Percentiles rank a stretch among this genome's conserved stretches.
Evolutionary conservation across 2,797 vertebrate species (phyloP).

Genomic region (Florisuga fusca): DNA sequence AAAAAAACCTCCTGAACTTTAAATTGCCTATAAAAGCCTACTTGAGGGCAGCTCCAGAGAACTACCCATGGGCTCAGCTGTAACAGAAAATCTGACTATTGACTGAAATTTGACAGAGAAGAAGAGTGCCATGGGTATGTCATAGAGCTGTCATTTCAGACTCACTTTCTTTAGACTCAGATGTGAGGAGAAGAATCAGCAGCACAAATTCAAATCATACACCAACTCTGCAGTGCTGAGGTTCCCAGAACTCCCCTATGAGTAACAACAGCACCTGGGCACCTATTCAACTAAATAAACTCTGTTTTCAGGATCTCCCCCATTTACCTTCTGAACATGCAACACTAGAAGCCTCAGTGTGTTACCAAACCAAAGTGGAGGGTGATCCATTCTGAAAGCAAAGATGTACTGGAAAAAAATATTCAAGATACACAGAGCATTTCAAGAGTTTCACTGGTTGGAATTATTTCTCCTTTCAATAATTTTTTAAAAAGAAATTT

Average conservation of each 20-base stretch:
- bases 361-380: not conserved
- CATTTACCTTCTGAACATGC: not conserved
- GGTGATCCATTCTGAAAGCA: not conserved
- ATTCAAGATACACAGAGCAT: not conserved
- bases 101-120: not conserved
- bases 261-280: not conserved
- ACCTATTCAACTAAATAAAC: not conserved
- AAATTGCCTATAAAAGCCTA: not conserved
- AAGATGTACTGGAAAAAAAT: not conserved
- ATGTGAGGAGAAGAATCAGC: not conserved
- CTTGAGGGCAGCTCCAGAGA: not conserved
- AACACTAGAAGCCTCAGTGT: not conserved
- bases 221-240: not conserved
- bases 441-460: not conserved
- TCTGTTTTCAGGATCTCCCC: not conserved
- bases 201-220: not conserved
- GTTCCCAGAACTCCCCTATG: not conserved
- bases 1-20: not conserved
- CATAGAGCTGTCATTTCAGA: not conserved
- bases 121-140: not conserved
- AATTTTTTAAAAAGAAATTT: not conserved
- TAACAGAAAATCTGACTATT: not conserved
- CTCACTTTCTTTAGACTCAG: not conserved
- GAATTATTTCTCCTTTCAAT: not conserved
- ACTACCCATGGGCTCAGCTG: not conserved